Conservation (phyloP, 2,113 vertebrate species). For the cattle (Bos taurus) region DNA sequence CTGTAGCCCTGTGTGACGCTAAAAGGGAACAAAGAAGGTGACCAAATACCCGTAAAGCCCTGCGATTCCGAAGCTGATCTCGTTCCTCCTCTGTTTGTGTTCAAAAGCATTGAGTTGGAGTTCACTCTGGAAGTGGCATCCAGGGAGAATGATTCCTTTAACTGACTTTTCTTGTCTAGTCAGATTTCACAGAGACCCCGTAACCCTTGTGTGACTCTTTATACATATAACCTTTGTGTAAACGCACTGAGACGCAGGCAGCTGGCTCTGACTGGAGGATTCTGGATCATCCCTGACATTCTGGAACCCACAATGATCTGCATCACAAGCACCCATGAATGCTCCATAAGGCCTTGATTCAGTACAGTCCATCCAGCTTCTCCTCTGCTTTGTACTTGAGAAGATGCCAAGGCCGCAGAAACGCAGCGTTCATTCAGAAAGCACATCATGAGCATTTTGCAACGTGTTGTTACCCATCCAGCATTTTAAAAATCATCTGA, state of each 20-base stretch:
- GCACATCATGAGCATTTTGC: constrained; percentile 85
- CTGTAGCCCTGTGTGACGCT: constrained; percentile 89
- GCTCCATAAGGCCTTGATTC: constrained; percentile 85
- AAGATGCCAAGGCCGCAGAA: constrained; percentile 64
- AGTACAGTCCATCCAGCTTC: constrained; percentile 86
- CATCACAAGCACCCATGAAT: constrained; percentile 86
- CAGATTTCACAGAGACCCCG: constrained; percentile 81
- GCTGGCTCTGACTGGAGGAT: constrained; percentile 83
- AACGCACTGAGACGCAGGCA: constrained; percentile 82
- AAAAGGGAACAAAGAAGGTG: constrained; percentile 88
- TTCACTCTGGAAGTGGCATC: constrained; percentile 87
- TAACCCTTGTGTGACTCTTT: constrained; percentile 56
- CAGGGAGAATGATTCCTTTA: constrained; percentile 77
- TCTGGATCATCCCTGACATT: constrained; percentile 88
- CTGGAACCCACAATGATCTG: constrained; percentile 89
- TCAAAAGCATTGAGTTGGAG: constrained; percentile 90
- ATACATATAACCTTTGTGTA: constrained; percentile 89
- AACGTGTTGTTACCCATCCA: constrained; percentile 84
- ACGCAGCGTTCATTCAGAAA: constrained; percentile 84
- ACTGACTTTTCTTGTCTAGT: constrained; percentile 91
- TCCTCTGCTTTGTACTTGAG: constrained; percentile 84
- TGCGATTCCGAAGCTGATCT: constrained; percentile 81
- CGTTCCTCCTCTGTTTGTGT: constrained; percentile 87
- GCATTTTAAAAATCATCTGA: constrained; percentile 84
- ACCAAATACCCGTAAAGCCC: constrained; percentile 80